Base-by-base conservation (phyloP, 2,888 invertebrate genomes). In the Dermolepida albohirtum region DNA sequence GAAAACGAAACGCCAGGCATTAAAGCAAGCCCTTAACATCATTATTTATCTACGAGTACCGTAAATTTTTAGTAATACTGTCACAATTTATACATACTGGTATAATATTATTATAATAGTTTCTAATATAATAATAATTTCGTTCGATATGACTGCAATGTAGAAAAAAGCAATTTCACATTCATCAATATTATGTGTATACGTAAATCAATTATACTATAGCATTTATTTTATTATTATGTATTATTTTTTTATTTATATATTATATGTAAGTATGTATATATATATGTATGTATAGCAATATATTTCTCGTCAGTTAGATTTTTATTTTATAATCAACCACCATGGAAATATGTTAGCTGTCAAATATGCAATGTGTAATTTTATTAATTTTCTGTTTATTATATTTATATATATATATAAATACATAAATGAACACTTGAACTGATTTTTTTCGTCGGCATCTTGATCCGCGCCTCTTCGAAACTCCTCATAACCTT, bases 401-500 rank as follows among this genome's bases (percentile, higher is more conserved):
- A 29, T 17, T 49, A 10, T 50, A 50, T 40, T 34, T 57, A 43
- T 54, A n/a, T 17, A 44, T 59, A 47, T 49, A 63, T n/a, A 12
- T 43, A 12, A 27, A 14, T 17, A 66, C 57, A 66, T 29, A 66
- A 54, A 66, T 66, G 66, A 66, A 66, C 66, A 66, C 66, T 66
- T 66, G 39, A 34, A 47, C 43, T 65, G 52, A 55, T 65, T 55
- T 22, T 22, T 55, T 65, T 65, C 51, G 17, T 55, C 17, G 22
- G n/a, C 41, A 52, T 12, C 47, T 0, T 14, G 6, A n/a, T 47
- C 47, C 14, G 5, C 17, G 10, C 14, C 4, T 47, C 47, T n/a
- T 47, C 47, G 16, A 47, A 11, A 5, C 6, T 34, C 34, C 6
- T 34, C 10, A 34, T 34, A 5, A 34, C 2, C 10, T 10, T 34